These are phyloP conservation scores for Gopherus evgoodei DNA, from an alignment of 2,113 vertebrate species.

Conservation along the genomic window DNA sequence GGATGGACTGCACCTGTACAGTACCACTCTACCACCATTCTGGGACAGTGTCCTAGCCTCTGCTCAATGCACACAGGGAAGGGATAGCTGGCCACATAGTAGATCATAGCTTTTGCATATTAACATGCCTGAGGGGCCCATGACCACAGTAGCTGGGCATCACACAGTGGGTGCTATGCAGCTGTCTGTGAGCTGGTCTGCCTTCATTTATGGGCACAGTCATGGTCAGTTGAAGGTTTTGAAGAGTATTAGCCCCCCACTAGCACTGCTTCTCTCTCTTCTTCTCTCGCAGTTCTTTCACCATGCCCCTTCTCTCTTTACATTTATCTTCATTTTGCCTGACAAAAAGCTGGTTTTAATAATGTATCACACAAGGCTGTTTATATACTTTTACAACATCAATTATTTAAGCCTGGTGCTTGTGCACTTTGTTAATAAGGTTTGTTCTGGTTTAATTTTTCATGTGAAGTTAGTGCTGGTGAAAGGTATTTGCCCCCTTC, in stretches of 20 bases:
- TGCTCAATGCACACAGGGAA: background rate
- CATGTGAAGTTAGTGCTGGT: background rate
- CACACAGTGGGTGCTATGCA: background rate
- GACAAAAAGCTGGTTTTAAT: constrained; percentile 69
- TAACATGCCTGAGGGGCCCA: background rate
- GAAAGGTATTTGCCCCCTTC: background rate
- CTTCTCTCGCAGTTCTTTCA: background rate
- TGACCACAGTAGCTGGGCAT: accelerated
- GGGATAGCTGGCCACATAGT: background rate
- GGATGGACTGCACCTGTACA: background rate
- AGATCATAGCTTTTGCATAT: background rate
- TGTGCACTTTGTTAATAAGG: constrained; percentile 54
- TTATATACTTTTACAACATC: constrained; percentile 46
- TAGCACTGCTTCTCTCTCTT: background rate
- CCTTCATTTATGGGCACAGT: too few species aligned
- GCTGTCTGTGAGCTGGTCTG: background rate
- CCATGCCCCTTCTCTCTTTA: background rate
- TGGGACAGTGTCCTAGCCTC: background rate
- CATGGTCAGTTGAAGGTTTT: background rate
- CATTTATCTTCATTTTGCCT: constrained; percentile 61
- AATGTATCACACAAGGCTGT: constrained; percentile 57
- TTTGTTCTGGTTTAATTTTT: constrained; percentile 26
- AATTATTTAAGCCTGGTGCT: constrained; percentile 67
- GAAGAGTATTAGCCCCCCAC: background rate
- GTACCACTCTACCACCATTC: background rate